Percentiles rank a stretch among this genome's conserved stretches.
Conservation (phyloP, 2,888 invertebrate genomes). For the Leptinotarsa tumamoca region DNA sequence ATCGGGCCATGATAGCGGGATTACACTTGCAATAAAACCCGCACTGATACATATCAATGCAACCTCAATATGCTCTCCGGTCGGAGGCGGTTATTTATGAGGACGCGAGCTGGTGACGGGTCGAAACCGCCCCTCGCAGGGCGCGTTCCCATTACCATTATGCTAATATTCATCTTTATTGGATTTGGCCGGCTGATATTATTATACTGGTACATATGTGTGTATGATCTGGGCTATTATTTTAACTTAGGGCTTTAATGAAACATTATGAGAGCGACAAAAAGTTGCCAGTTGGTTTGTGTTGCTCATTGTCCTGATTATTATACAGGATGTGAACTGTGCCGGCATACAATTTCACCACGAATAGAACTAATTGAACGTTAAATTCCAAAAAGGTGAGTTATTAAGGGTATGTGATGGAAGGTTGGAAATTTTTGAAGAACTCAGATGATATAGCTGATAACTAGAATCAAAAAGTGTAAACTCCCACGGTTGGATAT, state of each 20-base stretch:
- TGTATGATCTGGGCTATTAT: slow-evolving; percentile 53
- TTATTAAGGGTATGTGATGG: no score
- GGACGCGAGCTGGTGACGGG: slow-evolving; percentile 60
- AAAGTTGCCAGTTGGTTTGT: slow-evolving; percentile 34
- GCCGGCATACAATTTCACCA: no score
- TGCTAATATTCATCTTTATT: slow-evolving; percentile 58
- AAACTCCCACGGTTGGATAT: no score
- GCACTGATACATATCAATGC: slow-evolving; percentile 67
- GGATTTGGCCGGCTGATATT: slow-evolving; percentile 51
- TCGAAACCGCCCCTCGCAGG: slow-evolving; percentile 54
- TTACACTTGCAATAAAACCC: slow-evolving; percentile 68
- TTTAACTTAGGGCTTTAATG: slow-evolving; percentile 52
- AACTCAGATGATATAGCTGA: no score
- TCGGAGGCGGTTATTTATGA: slow-evolving; percentile 61
- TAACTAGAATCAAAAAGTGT: no score
- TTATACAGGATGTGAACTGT: background rate
- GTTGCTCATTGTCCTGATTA: background rate
- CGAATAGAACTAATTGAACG: no score
- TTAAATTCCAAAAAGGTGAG: no score
- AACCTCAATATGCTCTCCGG: slow-evolving; percentile 57
- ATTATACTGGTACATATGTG: slow-evolving; percentile 56
- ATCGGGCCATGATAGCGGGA: slow-evolving; percentile 67
- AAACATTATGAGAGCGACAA: slow-evolving; percentile 49
- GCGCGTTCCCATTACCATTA: slow-evolving; percentile 52
- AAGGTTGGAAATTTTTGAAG: no score